Evolutionary conservation across 2,888 invertebrate genomes (phyloP), one percentile per base, ranked within the genome.

Genomic region (Xestia rhomboidea): DNA sequence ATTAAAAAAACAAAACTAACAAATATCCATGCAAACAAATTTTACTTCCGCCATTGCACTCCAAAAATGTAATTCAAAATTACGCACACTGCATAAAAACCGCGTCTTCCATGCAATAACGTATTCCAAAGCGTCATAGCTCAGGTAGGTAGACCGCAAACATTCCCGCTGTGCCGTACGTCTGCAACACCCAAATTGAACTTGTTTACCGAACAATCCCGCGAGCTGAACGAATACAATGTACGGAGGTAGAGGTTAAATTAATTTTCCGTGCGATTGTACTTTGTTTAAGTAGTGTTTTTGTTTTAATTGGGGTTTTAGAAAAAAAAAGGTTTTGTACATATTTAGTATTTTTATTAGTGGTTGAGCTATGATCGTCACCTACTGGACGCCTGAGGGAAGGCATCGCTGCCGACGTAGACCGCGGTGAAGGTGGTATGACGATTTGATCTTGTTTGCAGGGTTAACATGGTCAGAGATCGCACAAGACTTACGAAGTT

Each of bases 131-230:
- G 86, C 83, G n/a, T 88, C 80, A 86, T 81, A 81, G 68, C 81
- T 85, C 81, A 89, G 87, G 89, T 88, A 72, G 76, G 76, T 73
- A 87, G 51, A 85, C 85, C 89, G 76, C 87, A 89, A 87, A 85
- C 78, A 88, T 88, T 79, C 83, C 76, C 74, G 75, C 76, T 81
- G 64, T 73, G 71, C 75, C 54, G 60, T 81, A 62, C 63, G 73
- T 84, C 81, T 81, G 81, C 81, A 76, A 75, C 82, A 63, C 88
- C 73, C 63, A 88, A 88, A 88, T 87, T 88, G 86, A 82, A 88
- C 88, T 84, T 88, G 88, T 88, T 88, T 88, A 83, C 84, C 49
- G 63, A 88, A 88, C 88, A 87, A 88, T 84, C 82, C 71, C 73
- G 44, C 80, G 77, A 84, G 81, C 76, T 81, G 69, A 81, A 86